phyloP scores from a whole-genome alignment of 37 sponge, comb jelly and placozoan species.

The Hormiphora californensis region DNA sequence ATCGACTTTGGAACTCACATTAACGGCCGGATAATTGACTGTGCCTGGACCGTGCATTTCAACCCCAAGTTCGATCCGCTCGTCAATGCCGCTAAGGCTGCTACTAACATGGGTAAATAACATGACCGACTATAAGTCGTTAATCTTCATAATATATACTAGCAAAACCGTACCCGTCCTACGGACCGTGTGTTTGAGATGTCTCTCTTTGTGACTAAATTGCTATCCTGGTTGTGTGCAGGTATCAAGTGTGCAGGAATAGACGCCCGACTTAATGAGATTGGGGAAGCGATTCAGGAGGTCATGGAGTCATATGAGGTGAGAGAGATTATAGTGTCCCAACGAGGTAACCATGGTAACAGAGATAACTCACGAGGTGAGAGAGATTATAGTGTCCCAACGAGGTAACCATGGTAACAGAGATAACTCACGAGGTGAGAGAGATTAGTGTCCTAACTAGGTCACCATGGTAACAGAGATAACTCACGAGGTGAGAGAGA shows the following conservation, averaged over 20 bases:
- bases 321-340: no score
- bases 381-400: no score
- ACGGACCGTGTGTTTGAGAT: background rate
- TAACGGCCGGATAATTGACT: constrained; percentile 91
- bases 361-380: no score
- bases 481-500: no score
- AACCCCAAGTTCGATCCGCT: constrained; percentile 86
- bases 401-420: no score
- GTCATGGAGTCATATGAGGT: constrained; percentile 98
- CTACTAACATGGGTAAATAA: constrained; percentile 78
- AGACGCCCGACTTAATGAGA: constrained; percentile 90
- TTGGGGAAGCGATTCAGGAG: constrained; percentile 93
- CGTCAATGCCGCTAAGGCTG: constrained; percentile 82
- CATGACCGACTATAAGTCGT: background rate
- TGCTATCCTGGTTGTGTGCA: background rate
- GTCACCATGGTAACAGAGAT: no score
- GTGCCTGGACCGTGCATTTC: constrained; percentile 97
- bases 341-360: no score
- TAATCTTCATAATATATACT: background rate
- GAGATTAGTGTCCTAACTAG: no score
- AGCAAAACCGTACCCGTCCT: background rate
- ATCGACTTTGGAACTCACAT: constrained; percentile 97
- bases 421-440: no score
- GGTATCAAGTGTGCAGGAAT: constrained; percentile 86
- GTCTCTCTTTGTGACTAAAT: background rate